Conservation (phyloP, 2,888 invertebrate species). For the Drosophila crucigera region DNA sequence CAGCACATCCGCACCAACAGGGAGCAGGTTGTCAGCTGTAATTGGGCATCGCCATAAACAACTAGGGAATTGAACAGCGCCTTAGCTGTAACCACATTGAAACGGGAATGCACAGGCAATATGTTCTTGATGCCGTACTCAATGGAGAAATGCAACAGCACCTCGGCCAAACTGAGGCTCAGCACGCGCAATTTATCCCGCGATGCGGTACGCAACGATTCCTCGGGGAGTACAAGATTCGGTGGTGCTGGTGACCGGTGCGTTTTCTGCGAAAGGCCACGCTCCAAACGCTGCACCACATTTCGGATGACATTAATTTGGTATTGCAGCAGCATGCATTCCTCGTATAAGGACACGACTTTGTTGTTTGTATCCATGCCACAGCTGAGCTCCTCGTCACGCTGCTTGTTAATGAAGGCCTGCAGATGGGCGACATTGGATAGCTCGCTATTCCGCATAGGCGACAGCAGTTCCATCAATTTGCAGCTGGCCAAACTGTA, state of each 20-base stretch:
- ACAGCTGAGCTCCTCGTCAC: slow-evolving; percentile 86
- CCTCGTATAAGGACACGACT: slow-evolving; percentile 86
- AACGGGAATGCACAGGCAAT: slow-evolving; percentile 83
- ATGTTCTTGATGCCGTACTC: slow-evolving; percentile 86
- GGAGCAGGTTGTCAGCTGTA: slow-evolving; percentile 92
- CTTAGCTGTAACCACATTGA: slow-evolving; percentile 86
- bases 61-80: slow-evolving; percentile 90
- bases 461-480: slow-evolving; percentile 91
- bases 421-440: slow-evolving; percentile 94
- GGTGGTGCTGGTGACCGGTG: slow-evolving; percentile 72
- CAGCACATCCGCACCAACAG: slow-evolving; percentile 91
- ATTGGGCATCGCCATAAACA: slow-evolving; percentile 91
- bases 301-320: slow-evolving; percentile 94
- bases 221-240: slow-evolving; percentile 77
- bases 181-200: slow-evolving; percentile 94
- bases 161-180: slow-evolving; percentile 92
- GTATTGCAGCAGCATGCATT: slow-evolving; percentile 91
- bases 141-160: slow-evolving; percentile 90
- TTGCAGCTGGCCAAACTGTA: slow-evolving; percentile 94
- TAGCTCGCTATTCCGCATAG: slow-evolving; percentile 91
- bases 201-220: slow-evolving; percentile 88
- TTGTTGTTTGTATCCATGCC: slow-evolving; percentile 85
- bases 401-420: slow-evolving; percentile 90
- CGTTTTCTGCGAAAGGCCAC: slow-evolving; percentile 85
- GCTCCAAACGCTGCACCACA: slow-evolving; percentile 91